Evolutionary conservation across 2,797 vertebrate genomes (phyloP).

Genomic region (Accipiter fasciatus): DNA sequence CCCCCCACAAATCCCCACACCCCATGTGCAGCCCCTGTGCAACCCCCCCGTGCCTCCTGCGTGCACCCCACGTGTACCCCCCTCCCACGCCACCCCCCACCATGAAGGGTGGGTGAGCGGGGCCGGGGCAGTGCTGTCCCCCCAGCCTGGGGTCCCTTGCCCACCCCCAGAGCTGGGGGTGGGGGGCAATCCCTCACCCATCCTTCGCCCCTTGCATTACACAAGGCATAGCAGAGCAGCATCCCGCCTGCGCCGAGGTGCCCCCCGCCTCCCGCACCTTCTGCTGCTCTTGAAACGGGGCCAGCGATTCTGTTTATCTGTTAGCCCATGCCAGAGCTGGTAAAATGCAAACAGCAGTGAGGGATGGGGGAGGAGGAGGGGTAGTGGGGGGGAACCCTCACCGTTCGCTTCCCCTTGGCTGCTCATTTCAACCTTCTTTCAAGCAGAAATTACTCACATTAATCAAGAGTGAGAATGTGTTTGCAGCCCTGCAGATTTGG

Average conservation of each 20-base stretch:
- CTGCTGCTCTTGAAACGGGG: constrained; percentile 51
- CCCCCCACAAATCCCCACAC: too few relatives aligned
- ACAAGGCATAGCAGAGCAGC: not conserved
- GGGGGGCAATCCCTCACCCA: not conserved
- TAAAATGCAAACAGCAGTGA: constrained; percentile 43
- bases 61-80: not conserved
- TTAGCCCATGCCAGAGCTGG: constrained; percentile 36
- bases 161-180: fast-evolving
- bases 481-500: constrained; percentile 54
- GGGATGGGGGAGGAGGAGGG: not conserved
- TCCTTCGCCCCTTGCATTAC: not conserved
- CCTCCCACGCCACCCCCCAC: too few relatives aligned
- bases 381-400: not conserved
- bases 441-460: constrained; percentile 64
- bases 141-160: not conserved
- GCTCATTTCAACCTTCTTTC: constrained; percentile 65
- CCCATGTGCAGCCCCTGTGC: not conserved
- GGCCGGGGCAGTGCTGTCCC: not conserved
- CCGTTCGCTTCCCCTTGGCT: constrained; percentile 46
- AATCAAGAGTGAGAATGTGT: constrained; percentile 61
- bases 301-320: constrained; percentile 40
- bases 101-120: not conserved
- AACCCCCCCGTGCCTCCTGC: not conserved
- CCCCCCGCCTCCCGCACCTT: constrained; percentile 45
- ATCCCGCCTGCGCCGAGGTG: not conserved